A percentile compares a stretch with the other conserved stretches of the same genome.
Conservation (phyloP, 2,797 vertebrate genomes). For the Tadarida brasiliensis region DNA sequence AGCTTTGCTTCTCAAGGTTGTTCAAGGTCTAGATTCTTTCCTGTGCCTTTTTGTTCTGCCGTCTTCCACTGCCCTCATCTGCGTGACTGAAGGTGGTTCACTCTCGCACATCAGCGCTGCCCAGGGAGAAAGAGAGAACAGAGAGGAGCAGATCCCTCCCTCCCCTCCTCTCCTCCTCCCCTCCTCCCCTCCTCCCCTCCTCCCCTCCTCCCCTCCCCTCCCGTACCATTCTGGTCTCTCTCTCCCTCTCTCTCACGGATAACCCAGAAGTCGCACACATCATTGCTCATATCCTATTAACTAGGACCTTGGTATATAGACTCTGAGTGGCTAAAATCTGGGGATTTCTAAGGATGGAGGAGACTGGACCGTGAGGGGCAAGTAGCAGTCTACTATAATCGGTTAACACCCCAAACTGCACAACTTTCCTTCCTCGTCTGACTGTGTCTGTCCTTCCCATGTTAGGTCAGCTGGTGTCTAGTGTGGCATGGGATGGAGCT, state of each 20-base stretch:
- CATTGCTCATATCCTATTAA: not conserved
- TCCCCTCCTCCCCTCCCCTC: not conserved
- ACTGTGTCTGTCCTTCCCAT: not conserved
- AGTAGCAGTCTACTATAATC: not conserved
- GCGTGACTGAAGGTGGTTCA: not conserved
- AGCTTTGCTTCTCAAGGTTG: not conserved
- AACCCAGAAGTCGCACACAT: not conserved
- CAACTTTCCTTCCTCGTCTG: not conserved
- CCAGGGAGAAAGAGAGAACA: not conserved
- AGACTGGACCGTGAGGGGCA: not conserved
- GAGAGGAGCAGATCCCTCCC: not conserved
- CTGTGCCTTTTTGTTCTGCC: not conserved
- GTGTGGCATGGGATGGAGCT: not conserved
- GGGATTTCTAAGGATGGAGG: not conserved
- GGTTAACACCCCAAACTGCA: too few relatives aligned
- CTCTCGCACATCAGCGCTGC: not conserved
- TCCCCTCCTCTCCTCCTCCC: rapidly evolving
- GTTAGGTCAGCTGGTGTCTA: not conserved
- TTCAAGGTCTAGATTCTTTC: not conserved
- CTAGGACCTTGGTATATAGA: not conserved
- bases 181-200: rapidly evolving
- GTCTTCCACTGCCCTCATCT: not conserved
- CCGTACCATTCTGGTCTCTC: too few relatives aligned
- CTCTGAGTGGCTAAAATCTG: not conserved
- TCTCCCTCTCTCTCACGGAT: not conserved